Evolutionary conservation across 2,797 vertebrate genomes (phyloP), one percentile per base, ranked within the genome.

Genomic region (Platyrinchus mystaceus): DNA sequence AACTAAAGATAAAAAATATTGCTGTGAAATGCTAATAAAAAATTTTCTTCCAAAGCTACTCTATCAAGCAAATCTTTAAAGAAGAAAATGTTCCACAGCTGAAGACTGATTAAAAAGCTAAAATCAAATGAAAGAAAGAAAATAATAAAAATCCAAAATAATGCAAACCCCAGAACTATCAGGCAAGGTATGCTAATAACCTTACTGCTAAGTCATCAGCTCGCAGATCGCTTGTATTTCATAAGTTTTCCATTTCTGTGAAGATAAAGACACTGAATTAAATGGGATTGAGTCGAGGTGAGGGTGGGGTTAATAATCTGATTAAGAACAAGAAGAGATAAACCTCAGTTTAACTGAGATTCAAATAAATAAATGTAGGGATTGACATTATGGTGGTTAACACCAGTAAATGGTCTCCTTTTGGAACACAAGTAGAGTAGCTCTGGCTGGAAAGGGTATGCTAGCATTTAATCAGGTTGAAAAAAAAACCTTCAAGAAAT

Each of bases 1-100:
- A 89, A 91, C 83, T 76, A 94, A 94, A 94, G 62, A 89, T 79
- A 92, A 94, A 89, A 56, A 92, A 90, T 85, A 94, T 75, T 94
- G 32, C 71, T 87, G 26, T 90, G 94, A 94, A 94, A 94, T 39
- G 56, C 26, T 94, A 91, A 86, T 90, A 93, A 88, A 88, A 87
- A 59, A 1, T 3, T 18, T 94, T 84, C 55, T 79, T 96, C 90
- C 50, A 79, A 93, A 91, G 70, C 63, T 59, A 73, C 32, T 73
- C 41, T 82, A 89, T 89, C 23, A 5, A 74, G 37, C 7, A 89
- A 64, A 96, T 87, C 64, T 83, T 95, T 85, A 85, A 75, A 55
- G 77, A 75, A 89, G 55, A 94, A 95, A 83, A 53, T 21, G 5
- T 85, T 92, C 16, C 22, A 60, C 0, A 2, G 50, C n/a, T 87